Evolutionary conservation across 2,888 invertebrate species (phyloP), one percentile per base, ranked within the genome.

Genomic region (Synergus laeviventris): DNA sequence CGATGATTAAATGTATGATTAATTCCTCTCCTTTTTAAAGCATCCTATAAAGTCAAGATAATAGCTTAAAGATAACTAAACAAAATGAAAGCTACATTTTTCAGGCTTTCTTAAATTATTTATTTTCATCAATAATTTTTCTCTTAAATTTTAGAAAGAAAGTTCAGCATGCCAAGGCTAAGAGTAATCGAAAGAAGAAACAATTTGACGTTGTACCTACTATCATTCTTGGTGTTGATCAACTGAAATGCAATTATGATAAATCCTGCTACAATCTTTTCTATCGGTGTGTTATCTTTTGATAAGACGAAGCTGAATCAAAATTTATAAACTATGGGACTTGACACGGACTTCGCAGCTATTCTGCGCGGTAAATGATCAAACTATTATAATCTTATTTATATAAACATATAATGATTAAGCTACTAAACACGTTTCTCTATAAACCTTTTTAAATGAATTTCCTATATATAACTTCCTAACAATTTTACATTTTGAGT

Each of bases 331-430:
- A 82, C 62, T 36, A 88, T 88, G 87, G 86, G 80, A 31, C 49
- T 81, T 11, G 84, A 87, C 54, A 66, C 78, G 3, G 85, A 86
- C 18, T 76, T 86, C 21, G 79, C 83, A 31, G 78, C 76, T 38
- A 78, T 87, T 56, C 75, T 87, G 54, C 82, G 83, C 38, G 87
- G 87, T 88, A 84, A 77, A 81, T 81, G 74, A 74, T 74, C 39
- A 38, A 74, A 73, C 24, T 60, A 74, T 74, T 61, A 60, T 74
- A 31, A 45, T 74, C 18, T 61, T 42, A 74, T 60, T 42, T 36
- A 24, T 49, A 36, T 38, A 61, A 74, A 31, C 61, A 49, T 39
- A 56, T 39, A 56, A 74, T 64, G 64, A 74, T 61, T 73, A 59
- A 76, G 49, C 59, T 21, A 45, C 70, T 21, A 38, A 38, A 74